A percentile compares a stretch with the other conserved stretches of the same genome.
Evolutionary conservation across 2,797 vertebrate species (phyloP).

Genomic region (Notolabrus celidotus): DNA sequence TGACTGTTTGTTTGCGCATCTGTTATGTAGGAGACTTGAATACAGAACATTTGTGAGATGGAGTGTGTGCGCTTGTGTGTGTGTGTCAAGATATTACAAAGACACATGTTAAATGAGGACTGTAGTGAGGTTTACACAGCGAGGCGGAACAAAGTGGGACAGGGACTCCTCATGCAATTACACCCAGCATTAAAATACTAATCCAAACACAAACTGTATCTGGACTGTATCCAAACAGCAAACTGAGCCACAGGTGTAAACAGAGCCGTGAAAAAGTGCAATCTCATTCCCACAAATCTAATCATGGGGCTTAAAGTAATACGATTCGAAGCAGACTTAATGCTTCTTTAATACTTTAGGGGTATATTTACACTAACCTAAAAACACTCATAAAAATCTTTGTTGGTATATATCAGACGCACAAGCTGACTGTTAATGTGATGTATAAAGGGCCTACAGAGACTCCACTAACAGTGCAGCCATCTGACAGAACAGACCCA

Average conservation of each 20-base stretch:
- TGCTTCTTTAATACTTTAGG: slow-evolving; percentile 31
- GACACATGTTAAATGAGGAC: slow-evolving; percentile 55
- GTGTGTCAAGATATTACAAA: slow-evolving; percentile 50
- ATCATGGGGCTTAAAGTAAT: slow-evolving; percentile 15
- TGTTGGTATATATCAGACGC: slow-evolving; percentile 30
- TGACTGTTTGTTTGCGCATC: slow-evolving; percentile 67
- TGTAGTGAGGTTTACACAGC: slow-evolving; percentile 52
- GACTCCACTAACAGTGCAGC: slow-evolving; percentile 41
- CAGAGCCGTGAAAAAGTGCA: slow-evolving; percentile 25
- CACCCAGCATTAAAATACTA: slow-evolving; percentile 59
- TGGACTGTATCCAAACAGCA: slow-evolving; percentile 50
- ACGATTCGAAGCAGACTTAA: slow-evolving; percentile 35
- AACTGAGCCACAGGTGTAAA: slow-evolving; percentile 58
- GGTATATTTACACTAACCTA: slow-evolving; percentile 36
- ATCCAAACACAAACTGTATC: slow-evolving; percentile 62
- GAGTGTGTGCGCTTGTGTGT: slow-evolving; percentile 1
- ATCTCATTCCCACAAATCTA: slow-evolving; percentile 47
- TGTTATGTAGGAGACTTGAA: slow-evolving; percentile 73
- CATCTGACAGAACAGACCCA: slow-evolving; percentile 45
- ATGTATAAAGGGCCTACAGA: slow-evolving; percentile 45
- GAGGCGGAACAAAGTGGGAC: slow-evolving; percentile 48
- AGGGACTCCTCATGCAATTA: slow-evolving; percentile 57
- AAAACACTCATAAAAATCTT: slow-evolving; percentile 36
- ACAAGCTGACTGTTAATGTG: slow-evolving; percentile 37
- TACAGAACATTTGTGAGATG: slow-evolving; percentile 43